Evolutionary conservation across 2,797 vertebrate genomes (phyloP).

Genomic region (Ambastaia sidthimunki): DNA sequence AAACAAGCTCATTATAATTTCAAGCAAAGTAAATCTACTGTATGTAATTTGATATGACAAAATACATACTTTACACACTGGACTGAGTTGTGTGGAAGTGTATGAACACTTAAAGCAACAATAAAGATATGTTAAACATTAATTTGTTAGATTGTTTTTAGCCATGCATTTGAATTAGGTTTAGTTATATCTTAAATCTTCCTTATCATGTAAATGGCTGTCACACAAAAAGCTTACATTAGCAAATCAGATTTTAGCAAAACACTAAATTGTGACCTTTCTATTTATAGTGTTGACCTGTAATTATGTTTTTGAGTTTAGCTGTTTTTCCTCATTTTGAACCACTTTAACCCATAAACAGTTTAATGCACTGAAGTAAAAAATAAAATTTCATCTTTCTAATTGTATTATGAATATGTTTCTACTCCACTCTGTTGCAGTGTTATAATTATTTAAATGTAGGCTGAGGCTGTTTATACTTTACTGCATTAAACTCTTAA

Average conservation of each 20-base stretch:
- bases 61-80: not conserved
- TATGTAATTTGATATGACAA: not conserved
- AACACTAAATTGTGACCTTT: not conserved
- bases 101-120: not conserved
- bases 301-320: not conserved
- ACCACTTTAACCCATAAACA: not conserved
- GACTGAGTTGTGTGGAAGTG: not conserved
- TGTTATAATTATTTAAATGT: slow-evolving; percentile 1
- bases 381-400: not conserved
- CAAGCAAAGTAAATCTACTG: not conserved
- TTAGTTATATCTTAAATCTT: not conserved
- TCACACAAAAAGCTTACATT: not conserved
- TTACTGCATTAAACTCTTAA: not conserved
- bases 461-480: not conserved
- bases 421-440: not conserved
- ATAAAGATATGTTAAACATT: not conserved
- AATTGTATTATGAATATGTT: not conserved
- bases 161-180: not conserved
- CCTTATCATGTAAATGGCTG: not conserved
- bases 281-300: not conserved
- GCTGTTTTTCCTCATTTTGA: not conserved
- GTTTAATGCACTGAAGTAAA: not conserved
- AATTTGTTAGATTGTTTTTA: not conserved
- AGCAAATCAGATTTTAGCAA: not conserved
- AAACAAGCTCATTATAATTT: not conserved